A percentile compares a stretch with the other conserved stretches of the same genome.
Conservation (phyloP, 2,888 invertebrate species). For the Pimpla rufipes region DNA sequence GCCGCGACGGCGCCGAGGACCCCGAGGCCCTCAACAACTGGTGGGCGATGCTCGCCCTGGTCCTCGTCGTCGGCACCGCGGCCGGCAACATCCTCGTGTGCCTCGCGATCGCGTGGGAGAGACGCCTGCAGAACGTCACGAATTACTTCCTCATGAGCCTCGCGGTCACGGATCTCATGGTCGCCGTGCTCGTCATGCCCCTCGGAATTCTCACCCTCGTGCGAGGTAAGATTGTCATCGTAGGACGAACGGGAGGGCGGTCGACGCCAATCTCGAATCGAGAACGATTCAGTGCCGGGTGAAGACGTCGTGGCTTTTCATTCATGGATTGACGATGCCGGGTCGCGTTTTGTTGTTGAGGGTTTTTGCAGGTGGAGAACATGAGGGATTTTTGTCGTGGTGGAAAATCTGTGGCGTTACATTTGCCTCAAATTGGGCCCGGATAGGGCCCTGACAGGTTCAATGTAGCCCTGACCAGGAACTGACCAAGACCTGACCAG, state of each 20-base stretch:
- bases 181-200: constrained; percentile 98
- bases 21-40: constrained; percentile 88
- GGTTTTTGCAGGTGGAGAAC: too few species aligned
- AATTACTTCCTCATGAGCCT: constrained; percentile 98
- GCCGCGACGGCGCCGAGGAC: constrained; percentile 29
- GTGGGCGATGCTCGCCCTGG: constrained; percentile 92
- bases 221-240: constrained; percentile 88
- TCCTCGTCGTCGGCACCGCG: constrained; percentile 94
- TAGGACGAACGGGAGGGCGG: too few species aligned
- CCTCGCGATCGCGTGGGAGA: constrained; percentile 96
- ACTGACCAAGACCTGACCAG: too few species aligned
- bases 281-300: not conserved
- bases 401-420: too few species aligned
- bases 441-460: too few species aligned
- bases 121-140: constrained; percentile 97
- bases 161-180: constrained; percentile 97
- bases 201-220: constrained; percentile 94
- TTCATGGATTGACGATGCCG: too few species aligned
- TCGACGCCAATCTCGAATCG: too few species aligned
- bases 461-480: too few species aligned
- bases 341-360: too few species aligned
- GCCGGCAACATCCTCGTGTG: constrained; percentile 98
- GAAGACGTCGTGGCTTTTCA: not conserved
- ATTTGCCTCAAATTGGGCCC: too few species aligned
- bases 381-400: too few species aligned